Evolutionary conservation across 1,140 invertebrate species (phyloP).

Genomic region (Rhopalosiphum padi): DNA sequence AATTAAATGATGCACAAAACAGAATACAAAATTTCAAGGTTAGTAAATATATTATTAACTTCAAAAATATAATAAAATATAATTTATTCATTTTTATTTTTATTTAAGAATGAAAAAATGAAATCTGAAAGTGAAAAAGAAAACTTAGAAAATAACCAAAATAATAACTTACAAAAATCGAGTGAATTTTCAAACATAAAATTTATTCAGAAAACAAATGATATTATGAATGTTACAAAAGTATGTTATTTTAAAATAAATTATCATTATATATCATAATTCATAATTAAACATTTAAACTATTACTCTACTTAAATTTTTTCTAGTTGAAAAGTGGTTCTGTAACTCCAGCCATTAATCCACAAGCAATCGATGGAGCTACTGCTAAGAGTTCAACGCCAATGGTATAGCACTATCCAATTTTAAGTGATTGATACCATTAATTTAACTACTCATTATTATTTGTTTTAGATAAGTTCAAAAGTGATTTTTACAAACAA

Average conservation of each 20-base stretch:
- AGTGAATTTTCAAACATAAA: not conserved
- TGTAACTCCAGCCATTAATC: conserved; percentile 59
- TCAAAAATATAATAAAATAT: not conserved
- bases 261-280: not conserved
- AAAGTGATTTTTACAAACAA: not conserved
- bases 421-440: not conserved
- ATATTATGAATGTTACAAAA: conserved; percentile 23
- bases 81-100: not conserved
- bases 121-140: conserved; percentile 12
- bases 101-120: conserved; percentile 23
- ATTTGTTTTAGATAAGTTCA: conserved; percentile 22
- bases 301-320: not conserved
- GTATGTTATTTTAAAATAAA: not conserved
- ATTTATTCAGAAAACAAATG: not conserved
- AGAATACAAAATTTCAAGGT: conserved; percentile 35
- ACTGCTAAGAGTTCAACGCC: conserved; percentile 47
- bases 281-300: not conserved
- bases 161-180: conserved; percentile 1
- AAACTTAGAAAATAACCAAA: conserved; percentile 16
- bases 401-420: not conserved
- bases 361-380: conserved; percentile 58
- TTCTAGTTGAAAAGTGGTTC: conserved; percentile 43
- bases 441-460: conserved; percentile 27
- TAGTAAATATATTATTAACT: not conserved
- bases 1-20: not conserved